These are phyloP conservation scores for Brachyalestes nurse DNA, from an alignment of 2,797 vertebrate genomes.

Conservation along the genomic window DNA sequence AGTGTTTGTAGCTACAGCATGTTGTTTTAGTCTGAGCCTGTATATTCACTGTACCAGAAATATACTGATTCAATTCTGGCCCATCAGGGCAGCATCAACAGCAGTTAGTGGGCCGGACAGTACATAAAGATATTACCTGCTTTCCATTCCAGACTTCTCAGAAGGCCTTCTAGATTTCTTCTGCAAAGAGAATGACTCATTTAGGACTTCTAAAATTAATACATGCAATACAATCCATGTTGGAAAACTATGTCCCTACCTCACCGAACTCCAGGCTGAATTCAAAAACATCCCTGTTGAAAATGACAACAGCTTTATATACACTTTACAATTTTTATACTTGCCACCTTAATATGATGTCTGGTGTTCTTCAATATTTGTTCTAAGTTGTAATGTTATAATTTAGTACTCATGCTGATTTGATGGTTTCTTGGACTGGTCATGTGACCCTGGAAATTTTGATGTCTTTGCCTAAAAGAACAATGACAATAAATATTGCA, in stretches of 20 bases:
- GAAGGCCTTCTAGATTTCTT: conserved; percentile 49
- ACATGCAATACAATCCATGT: background rate
- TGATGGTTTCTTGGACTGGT: conserved; percentile 50
- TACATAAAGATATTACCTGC: conserved; percentile 62
- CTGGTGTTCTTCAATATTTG: background rate
- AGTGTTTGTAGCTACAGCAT: background rate
- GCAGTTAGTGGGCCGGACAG: background rate
- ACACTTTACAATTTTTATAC: background rate
- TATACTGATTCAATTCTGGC: background rate
- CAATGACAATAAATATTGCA: background rate
- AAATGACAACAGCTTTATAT: background rate
- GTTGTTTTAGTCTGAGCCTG: background rate
- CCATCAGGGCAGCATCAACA: background rate
- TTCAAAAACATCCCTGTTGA: conserved; percentile 81
- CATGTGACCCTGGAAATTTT: conserved; percentile 53
- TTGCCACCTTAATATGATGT: too few relatives aligned
- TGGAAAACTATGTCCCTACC: conserved; percentile 75
- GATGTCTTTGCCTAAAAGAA: conserved; percentile 54
- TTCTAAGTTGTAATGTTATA: conserved; percentile 17
- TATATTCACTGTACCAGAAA: background rate
- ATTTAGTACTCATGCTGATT: conserved; percentile 60
- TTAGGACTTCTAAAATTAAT: background rate
- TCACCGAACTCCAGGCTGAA: conserved; percentile 80
- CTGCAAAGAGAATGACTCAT: conserved; percentile 61
- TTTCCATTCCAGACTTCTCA: conserved; percentile 55